Conservation (phyloP, 1,140 invertebrate genomes). For the Diplogasteroides magnus region DNA sequence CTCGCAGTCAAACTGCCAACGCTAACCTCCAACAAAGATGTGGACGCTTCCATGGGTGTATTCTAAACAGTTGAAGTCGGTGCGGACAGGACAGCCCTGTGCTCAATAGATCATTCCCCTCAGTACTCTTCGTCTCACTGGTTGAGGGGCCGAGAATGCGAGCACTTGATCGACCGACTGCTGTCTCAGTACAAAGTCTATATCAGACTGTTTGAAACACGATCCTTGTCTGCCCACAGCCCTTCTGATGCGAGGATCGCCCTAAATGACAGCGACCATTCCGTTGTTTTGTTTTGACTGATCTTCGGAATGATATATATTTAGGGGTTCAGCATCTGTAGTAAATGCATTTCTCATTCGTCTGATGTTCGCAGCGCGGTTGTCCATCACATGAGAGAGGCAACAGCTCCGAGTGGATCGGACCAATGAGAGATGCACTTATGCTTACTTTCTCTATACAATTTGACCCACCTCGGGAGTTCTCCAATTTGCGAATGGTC, state of each 20-base stretch:
- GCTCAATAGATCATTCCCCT: background rate
- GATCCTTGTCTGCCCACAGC: constrained; percentile 23
- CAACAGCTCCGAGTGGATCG: no score
- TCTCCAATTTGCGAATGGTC: constrained; percentile 18
- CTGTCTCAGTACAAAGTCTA: constrained; percentile 32
- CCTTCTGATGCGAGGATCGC: constrained; percentile 22
- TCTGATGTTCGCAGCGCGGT: no score
- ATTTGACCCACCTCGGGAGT: no score
- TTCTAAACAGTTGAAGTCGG: constrained; percentile 33
- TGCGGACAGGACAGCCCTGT: constrained; percentile 27
- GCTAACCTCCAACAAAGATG: constrained; percentile 37
- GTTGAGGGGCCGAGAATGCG: constrained; percentile 31
- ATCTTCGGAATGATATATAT: no score
- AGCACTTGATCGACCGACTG: constrained; percentile 30
- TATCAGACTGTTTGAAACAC: constrained; percentile 24
- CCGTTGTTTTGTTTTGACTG: background rate
- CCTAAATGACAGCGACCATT: background rate
- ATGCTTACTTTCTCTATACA: no score
- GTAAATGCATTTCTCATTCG: no score
- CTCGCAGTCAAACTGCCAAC: no score
- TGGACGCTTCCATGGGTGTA: constrained; percentile 40
- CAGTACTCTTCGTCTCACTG: background rate
- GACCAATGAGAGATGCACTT: no score
- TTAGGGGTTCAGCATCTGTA: no score
- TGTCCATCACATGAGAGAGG: no score